Evolutionary conservation across 2,888 invertebrate species (phyloP), one percentile per base, ranked within the genome.

Genomic region (Trichacis sp.): DNA sequence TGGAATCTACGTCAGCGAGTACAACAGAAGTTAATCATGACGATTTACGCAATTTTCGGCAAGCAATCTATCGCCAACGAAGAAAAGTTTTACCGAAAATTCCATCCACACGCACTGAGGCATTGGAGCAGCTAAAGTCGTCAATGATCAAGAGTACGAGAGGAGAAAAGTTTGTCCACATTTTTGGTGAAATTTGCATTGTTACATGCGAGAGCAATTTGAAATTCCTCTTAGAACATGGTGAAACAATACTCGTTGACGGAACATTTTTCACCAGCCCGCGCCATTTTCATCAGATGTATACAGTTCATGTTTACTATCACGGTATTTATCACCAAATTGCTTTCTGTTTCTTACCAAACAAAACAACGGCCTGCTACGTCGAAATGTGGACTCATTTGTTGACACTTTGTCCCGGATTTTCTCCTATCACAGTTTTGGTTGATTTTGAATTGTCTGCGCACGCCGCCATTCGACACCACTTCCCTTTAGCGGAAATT

Each of bases 361-460:
- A 2, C 2, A 36, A 36, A 11, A 36, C 6, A 6, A 36, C 12
- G 6, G 36, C 11, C n/a, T 36, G 36, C 12, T 36, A 36, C 12
- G n/a, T 12, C 36, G 12, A 36, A 36, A 36, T 36, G 36, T 36
- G 36, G 36, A 6, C 12, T 36, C 3, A 36, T 12, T n/a, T 36
- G 3, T 11, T 11, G 3, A 3, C 12, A 6, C 11, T 36, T 4
- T 36, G 2, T 11, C n/a, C n/a, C 3, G 12, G 12, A 6, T 36
- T 6, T 11, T 3, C 2, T 11, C 36, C 12, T 3, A 6, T 3
- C 6, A 3, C 11, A 36, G 12, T 36, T 11, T n/a, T 12, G 11
- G n/a, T 36, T 11, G 54, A 54, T 36, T 54, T 54, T 29, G 30
- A 43, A 29, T 2, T 38, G n/a, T 19, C 40, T 24, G 14, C 47